A percentile compares a stretch with the other conserved stretches of the same genome.
These are phyloP conservation scores for Phoxinus phoxinus DNA, from an alignment of 2,113 vertebrate species.

Conservation along the genomic window DNA sequence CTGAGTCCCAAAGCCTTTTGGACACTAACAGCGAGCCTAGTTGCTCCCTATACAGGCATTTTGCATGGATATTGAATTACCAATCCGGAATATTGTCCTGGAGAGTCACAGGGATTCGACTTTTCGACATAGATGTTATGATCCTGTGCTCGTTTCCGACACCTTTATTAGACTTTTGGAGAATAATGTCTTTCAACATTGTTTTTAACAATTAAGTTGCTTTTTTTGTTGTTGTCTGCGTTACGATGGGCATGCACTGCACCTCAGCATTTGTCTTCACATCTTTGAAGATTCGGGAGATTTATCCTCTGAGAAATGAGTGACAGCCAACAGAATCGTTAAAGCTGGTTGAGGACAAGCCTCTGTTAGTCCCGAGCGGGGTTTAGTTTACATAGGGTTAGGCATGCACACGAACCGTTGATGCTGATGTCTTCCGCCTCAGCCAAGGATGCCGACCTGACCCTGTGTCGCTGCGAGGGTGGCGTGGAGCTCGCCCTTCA, in stretches of 20 bases:
- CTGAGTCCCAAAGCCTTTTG: neutral
- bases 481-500: slow-evolving; percentile 87
- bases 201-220: neutral
- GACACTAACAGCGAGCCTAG: neutral
- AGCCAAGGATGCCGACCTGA: slow-evolving; percentile 85
- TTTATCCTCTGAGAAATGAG: neutral
- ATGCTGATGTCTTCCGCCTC: slow-evolving; percentile 76
- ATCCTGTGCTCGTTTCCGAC: neutral
- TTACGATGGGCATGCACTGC: neutral
- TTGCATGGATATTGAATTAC: slow-evolving; percentile 21
- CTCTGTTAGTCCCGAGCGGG: neutral
- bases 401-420: slow-evolving; percentile 49
- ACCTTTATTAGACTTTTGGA: neutral
- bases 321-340: neutral
- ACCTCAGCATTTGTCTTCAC: neutral
- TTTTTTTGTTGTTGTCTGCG: neutral
- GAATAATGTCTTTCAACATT: neutral
- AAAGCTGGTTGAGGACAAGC: slow-evolving; percentile 6
- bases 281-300: neutral
- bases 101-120: neutral
- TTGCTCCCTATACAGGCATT: neutral
- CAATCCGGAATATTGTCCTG: neutral
- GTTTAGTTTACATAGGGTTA: slow-evolving; percentile 40
- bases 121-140: neutral
- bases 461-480: slow-evolving; percentile 80